Base-by-base conservation (phyloP, 2,113 vertebrate species). In the Trochalopteron elliotii region DNA sequence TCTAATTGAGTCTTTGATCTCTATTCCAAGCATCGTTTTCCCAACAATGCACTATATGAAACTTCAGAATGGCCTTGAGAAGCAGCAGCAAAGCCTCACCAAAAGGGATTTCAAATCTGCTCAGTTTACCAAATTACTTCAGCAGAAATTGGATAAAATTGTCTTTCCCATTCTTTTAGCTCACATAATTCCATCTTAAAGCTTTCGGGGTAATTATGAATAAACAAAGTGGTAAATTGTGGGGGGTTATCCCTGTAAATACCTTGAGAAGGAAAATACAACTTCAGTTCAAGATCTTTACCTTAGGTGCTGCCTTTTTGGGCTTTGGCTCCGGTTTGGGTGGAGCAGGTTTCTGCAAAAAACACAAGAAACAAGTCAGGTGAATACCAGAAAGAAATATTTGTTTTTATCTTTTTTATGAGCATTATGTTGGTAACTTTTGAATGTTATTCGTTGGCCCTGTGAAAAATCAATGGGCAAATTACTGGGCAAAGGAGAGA, bases 261-360 rank as follows among this genome's bases (percentile, higher is more conserved):
- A 83, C 33, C 56, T 55, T 6, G 1, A 59, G 72, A 55, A 90
- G 69, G 53, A 45, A 42, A 68, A 74, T 1, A 5, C 40, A 77
- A 47, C 47, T 81, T 39, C 47, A 53, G 15, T 53, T 61, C 47
- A 45, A 19, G 39, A 57, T 60, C 55, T 94, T 97, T 97, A 99
- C 99, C 98, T 99, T 99, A 91, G 97, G 83, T 94, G 98, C 98
- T 96, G 98, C 96, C 98, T 99, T 99, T 98, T 99, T 99, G 91
- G 97, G 97, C 96, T 98, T 99, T 95, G 98, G 97, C 97, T 99
- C 98, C 92, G 98, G 97, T 97, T 98, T 98, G 70, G 98, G 91
- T 7, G 97, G 97, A 96, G 96, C 94, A 81, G 98, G 98, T 97
- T 98, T 98, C 99, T 99, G 96, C 11, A 93, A 59, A 90, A 60